Evolutionary conservation across 1,140 invertebrate species (phyloP), one percentile per base, ranked within the genome.

Genomic region (Heliconius nattereri): DNA sequence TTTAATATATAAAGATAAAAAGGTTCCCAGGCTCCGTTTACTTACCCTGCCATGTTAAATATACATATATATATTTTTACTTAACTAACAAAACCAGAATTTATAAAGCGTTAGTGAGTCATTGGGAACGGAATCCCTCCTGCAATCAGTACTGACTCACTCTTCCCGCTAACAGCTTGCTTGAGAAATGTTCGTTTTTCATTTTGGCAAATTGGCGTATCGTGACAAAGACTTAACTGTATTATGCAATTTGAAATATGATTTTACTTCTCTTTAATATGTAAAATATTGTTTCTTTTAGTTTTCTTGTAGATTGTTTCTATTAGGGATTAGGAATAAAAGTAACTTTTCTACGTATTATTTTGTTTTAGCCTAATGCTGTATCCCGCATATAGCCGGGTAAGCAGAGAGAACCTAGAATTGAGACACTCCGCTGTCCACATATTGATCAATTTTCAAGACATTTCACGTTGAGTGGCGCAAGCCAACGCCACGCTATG

Each of bases 41-140:
- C 37, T 9, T 40, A 11, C 1, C 8, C 37, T 40, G 8, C 0
- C 11, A 40, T 40, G 9, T 40, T 9, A 3, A 35, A 35, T 7
- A 35, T 35, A 35, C 32, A 35, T 20, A 20, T 52, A 6, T 52
- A 52, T 52, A 45, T 52, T 16, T 52, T 52, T 52, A 16, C 49
- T 52, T 16, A 52, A 52, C 1, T 52, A 52, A 52, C 2, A 52
- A 57, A 66, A 26, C 26, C 60, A 66, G 13, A 66, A 66, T 16
- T 66, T 66, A n/a, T 66, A 66, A 66, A 16, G 5, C 8, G 54
- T 57, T 3, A 66, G 23, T 76, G 74, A 76, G 20, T 76, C 74
- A 76, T 66, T 76, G 74, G 74, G 74, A 76, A 76, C 74, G 74
- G 74, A 76, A 76, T 76, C 74, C 74, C 74, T 76, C 9, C 74